Base-by-base conservation (phyloP, 1,140 invertebrate species). In the Lysiphlebus fabarum region DNA sequence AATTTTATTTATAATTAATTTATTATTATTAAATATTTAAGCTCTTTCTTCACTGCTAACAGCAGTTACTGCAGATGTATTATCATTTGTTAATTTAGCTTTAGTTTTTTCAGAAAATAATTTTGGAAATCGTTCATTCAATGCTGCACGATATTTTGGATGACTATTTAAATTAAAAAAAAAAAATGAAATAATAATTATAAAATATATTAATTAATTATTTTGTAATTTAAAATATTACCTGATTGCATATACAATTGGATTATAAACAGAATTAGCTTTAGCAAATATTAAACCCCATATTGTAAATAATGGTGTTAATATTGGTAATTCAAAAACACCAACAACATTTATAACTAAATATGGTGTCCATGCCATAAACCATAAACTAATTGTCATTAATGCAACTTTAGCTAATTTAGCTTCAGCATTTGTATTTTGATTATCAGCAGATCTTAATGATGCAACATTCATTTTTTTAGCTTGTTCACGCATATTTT, bases 311-410 rank as follows among this genome's bases (percentile, higher is more conserved):
- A 87, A 74, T 6, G 86, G 86, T 62, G 83, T 86, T 61, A 90
- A 83, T 55, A 81, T 79, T 49, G 79, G 76, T 17, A 76, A 78
- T 60, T 83, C 80, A 69, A 88, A 88, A 61, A 89, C 81, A 51
- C 86, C 87, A 14, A 85, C 80, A 67, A 85, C 86, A 69, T 89
- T 88, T 64, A 91, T 87, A 14, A 87, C 83, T 11, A 82, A 71
- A 69, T 89, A 89, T 26, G 87, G 87, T 41, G 87, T 88, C 87
- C 87, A 89, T 14, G 88, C 88, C 72, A 89, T 81, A 72, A 91
- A 85, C 86, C 87, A 91, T 55, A 90, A 72, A 9, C 83, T 83
- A 59, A 90, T 87, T 62, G 87, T 90, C 69, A 86, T 87, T 65
- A 90, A 70, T 14, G 89, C 87, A 42, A 91, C 85, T 78, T 85